Evolutionary conservation across 2,888 invertebrate species (phyloP).

Genomic region (Stenoptilia bipunctidactyla): DNA sequence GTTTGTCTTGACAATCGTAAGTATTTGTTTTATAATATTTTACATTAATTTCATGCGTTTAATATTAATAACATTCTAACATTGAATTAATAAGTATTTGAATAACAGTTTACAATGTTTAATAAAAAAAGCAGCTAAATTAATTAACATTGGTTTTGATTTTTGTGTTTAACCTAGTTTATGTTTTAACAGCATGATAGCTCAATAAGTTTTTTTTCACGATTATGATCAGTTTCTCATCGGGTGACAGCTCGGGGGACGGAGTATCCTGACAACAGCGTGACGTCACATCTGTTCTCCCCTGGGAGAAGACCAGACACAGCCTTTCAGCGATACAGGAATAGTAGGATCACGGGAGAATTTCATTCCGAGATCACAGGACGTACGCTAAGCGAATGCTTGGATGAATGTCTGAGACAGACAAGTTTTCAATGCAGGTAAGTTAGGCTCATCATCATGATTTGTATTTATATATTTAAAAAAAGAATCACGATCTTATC

Average conservation of each 20-base stretch:
- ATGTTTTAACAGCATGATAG: neutral
- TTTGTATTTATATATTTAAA: no score
- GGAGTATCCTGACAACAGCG: slow-evolving; percentile 90
- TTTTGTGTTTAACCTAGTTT: neutral
- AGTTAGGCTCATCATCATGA: no score
- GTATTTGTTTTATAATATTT: slow-evolving; percentile 53
- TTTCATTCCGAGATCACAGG: slow-evolving; percentile 92
- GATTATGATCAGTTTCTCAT: slow-evolving; percentile 67
- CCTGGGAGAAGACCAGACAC: slow-evolving; percentile 87
- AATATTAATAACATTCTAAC: no score
- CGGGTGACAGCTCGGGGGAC: slow-evolving; percentile 84
- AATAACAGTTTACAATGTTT: no score
- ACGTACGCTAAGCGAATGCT: slow-evolving; percentile 87
- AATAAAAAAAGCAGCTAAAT: neutral
- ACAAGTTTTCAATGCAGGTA: slow-evolving; percentile 92
- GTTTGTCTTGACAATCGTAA: slow-evolving; percentile 92
- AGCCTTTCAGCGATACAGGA: slow-evolving; percentile 89
- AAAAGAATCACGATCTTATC: no score
- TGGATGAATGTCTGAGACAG: slow-evolving; percentile 90
- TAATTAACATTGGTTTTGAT: slow-evolving; percentile 4
- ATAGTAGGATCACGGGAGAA: slow-evolving; percentile 88
- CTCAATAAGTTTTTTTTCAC: slow-evolving; percentile 24
- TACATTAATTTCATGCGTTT: no score
- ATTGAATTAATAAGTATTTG: no score
- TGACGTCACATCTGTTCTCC: slow-evolving; percentile 86